Evolutionary conservation across 1,140 invertebrate genomes (phyloP).

Genomic region (Globodera rostochiensis): DNA sequence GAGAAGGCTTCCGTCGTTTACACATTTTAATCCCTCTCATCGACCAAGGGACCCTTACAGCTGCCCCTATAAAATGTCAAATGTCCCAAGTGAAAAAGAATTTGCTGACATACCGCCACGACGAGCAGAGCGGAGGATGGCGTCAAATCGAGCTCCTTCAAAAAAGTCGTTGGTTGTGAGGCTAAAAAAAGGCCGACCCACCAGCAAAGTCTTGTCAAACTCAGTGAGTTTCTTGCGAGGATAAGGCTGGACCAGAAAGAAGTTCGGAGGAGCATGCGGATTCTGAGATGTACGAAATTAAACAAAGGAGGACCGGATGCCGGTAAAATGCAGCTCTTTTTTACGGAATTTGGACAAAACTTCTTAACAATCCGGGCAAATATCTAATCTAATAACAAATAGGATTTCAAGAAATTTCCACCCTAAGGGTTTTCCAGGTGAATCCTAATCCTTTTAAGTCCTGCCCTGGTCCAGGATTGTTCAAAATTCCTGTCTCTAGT

Average conservation of each 20-base stretch:
- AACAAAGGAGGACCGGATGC: neutral
- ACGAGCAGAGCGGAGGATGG: constrained; percentile 37
- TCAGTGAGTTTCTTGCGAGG: constrained; percentile 40
- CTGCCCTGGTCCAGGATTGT: too few species aligned
- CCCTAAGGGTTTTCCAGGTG: too few species aligned
- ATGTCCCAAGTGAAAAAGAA: constrained; percentile 33
- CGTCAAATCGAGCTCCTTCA: constrained; percentile 34
- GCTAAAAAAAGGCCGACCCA: neutral
- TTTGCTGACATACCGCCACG: constrained; percentile 26
- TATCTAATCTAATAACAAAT: too few species aligned
- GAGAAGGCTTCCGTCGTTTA: neutral
- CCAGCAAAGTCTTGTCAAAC: constrained; percentile 32
- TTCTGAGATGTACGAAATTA: constrained; percentile 19
- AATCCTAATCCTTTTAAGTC: too few species aligned
- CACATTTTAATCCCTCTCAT: constrained; percentile 9
- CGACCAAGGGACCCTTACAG: neutral
- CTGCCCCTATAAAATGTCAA: constrained; percentile 10
- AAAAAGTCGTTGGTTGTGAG: neutral
- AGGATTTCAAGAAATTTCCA: too few species aligned
- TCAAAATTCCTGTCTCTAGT: too few species aligned
- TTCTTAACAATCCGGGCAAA: too few species aligned
- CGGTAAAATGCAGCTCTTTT: too few species aligned
- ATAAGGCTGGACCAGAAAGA: constrained; percentile 39
- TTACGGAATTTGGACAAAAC: too few species aligned
- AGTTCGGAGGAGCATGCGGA: constrained; percentile 23